Evolutionary conservation across 2,113 vertebrate species (phyloP), one percentile per base, ranked within the genome.

Genomic region (Lanius ludovicianus): DNA sequence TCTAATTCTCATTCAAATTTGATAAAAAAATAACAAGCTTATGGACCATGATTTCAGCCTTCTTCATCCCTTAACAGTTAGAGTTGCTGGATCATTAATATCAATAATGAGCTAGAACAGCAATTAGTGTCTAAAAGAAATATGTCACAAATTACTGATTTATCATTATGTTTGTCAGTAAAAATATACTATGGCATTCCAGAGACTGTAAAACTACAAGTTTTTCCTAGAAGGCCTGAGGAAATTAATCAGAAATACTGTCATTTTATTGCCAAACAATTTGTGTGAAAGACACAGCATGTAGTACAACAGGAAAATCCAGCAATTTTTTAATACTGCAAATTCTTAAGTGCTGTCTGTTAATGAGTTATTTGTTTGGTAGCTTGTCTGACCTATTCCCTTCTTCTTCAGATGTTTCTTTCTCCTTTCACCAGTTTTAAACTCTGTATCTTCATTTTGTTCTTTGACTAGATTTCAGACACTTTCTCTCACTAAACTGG

Each of bases 41-140:
- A 94, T 91, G 80, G 83, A 70, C 93, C 52, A 92, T 96, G 83
- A 97, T 95, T 97, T 96, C 81, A 87, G 79, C 37, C 77, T 80
- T 96, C 84, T 96, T 98, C 97, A 95, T 96, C 97, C 94, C 94
- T 94, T 97, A 96, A 93, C 86, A 93, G 91, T 96, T 93, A 97
- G 78, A 96, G 91, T 90, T 88, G 37, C 68, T 84, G 94, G 91
- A 88, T 97, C 97, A 98, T 97, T 98, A 97, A 97, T 98, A 97
- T 95, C 95, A 96, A 96, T 97, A 97, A 97, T 95, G 96, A 98
- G 92, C 84, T 77, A 98, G 90, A 98, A 97, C 37, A 12, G 83
- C 90, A 98, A 97, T 98, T 97, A 97, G 67, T 7, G 12, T 95
- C 90, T 96, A 90, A 87, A 80, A 93, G 30, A 97, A 97, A 95